These are phyloP conservation scores for Raja brachyura DNA, from an alignment of 2,113 vertebrate genomes.

Conservation along the genomic window DNA sequence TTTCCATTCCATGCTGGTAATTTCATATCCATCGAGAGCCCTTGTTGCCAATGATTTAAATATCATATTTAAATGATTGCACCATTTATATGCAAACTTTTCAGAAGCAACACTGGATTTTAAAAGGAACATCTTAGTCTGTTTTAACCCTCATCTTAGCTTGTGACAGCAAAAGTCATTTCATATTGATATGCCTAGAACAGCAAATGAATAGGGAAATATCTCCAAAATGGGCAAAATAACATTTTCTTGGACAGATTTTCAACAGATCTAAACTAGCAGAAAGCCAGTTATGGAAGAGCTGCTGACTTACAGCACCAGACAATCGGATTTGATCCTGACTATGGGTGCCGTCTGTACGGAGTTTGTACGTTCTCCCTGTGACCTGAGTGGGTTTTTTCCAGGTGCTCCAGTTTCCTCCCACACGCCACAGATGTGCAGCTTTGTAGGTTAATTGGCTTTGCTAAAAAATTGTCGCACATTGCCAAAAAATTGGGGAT, in stretches of 20 bases:
- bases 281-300: background rate
- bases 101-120: background rate
- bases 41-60: conserved; percentile 7
- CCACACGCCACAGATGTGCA: too few species aligned
- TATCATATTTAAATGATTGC: conserved; percentile 4
- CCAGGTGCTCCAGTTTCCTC: too few species aligned
- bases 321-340: too few species aligned
- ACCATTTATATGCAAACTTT: background rate
- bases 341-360: too few species aligned
- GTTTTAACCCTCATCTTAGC: background rate
- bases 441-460: too few species aligned
- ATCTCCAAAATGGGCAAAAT: background rate
- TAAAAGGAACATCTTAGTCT: background rate
- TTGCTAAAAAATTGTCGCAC: too few species aligned
- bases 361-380: too few species aligned
- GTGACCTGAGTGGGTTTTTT: too few species aligned
- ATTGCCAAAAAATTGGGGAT: too few species aligned
- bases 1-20: conserved; percentile 16
- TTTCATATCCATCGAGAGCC: conserved; percentile 4
- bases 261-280: background rate
- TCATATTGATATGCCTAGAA: background rate
- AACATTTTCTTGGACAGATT: background rate
- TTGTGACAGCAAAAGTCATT: background rate
- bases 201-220: background rate
- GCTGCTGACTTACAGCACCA: too few species aligned